Base-by-base conservation (phyloP, 1,140 invertebrate species). In the Plutomurus gul region DNA sequence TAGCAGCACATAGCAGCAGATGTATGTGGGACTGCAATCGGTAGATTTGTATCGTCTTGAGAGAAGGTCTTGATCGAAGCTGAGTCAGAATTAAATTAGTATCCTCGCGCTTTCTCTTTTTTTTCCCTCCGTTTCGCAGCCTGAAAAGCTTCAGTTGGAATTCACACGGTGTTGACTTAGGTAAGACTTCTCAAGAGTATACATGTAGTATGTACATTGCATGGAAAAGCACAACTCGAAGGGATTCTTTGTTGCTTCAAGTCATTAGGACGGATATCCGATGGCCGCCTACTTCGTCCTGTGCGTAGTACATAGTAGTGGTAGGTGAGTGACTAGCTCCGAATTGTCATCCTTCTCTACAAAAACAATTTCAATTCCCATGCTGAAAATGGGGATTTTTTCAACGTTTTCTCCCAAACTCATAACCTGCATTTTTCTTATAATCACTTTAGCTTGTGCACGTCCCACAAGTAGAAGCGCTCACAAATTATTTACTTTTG, bases 51-150 rank as follows among this genome's bases (percentile, higher is more conserved):
- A 71, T 77, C 27, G 76, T 70, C 60, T 40, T 11, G 46, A 40
- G 60, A 71, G 43, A 51, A 36, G 30, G 43, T 70, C 71, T 43
- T 51, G 73, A 80, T 80, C 49, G 78, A 74, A 72, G 37, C 74
- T 11, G 47, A 60, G 75, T 51, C 65, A 39, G 74, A 80, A 81
- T 81, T 81, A 81, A 81, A 81, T 81, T 81, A 81, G 79, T 75
- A 77, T 18, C 72, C 36, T 65, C 25, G 75, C 65, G 22, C 25
- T n/a, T 36, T 56, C 33, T 30, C 71, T 77, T 43, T 43, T 49
- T 30, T 25, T 40, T 30, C n/a, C n/a, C n/a, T 65, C 11, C 16
- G 13, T n/a, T 30, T 20, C 8, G 56, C 75, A 20, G 40, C 6
- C 18, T 8, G 39, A 77, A 20, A 33, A 40, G 37, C 33, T 30